A percentile compares a stretch with the other conserved stretches of the same genome.
Conservation (phyloP, 2,113 vertebrate genomes). For the Zingel zingel region DNA sequence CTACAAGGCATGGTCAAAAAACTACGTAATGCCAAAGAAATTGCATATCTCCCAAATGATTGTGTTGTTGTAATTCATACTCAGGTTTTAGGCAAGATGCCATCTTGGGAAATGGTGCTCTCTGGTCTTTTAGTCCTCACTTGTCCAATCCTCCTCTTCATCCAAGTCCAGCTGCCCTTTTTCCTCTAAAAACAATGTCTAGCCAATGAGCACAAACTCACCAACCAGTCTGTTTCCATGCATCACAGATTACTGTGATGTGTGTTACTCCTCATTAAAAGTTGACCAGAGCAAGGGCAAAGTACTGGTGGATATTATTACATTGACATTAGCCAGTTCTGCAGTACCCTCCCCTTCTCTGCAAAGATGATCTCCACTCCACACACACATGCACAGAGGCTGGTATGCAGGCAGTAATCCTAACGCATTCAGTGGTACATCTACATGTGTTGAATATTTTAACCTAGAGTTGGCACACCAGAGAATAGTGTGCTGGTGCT, state of each 20-base stretch:
- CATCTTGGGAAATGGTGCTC: background rate
- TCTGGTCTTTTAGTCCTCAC: background rate
- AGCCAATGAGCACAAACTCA: background rate
- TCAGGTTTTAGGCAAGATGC: background rate
- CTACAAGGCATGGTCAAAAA: background rate
- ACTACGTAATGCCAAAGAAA: background rate
- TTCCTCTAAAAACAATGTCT: background rate
- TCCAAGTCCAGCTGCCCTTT: background rate
- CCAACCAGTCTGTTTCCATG: background rate
- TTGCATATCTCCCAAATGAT: background rate
- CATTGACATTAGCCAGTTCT: conserved; percentile 14
- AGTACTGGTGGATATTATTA: background rate
- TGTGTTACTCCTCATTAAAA: background rate
- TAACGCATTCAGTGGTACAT: conserved; percentile 8
- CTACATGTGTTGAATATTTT: conserved; percentile 33
- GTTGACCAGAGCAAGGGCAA: conserved; percentile 15
- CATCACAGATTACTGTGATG: background rate
- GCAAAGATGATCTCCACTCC: conserved; percentile 47
- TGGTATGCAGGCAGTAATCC: conserved; percentile 64
- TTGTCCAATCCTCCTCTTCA: background rate
- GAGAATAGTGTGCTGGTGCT: background rate
- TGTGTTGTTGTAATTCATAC: background rate
- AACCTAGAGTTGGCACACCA: conserved; percentile 24
- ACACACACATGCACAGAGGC: conserved; percentile 23
- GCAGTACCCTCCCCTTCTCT: conserved; percentile 5